phyloP scores from a whole-genome alignment of 2,888 invertebrate species.

The Drosophila paramelanica region DNA sequence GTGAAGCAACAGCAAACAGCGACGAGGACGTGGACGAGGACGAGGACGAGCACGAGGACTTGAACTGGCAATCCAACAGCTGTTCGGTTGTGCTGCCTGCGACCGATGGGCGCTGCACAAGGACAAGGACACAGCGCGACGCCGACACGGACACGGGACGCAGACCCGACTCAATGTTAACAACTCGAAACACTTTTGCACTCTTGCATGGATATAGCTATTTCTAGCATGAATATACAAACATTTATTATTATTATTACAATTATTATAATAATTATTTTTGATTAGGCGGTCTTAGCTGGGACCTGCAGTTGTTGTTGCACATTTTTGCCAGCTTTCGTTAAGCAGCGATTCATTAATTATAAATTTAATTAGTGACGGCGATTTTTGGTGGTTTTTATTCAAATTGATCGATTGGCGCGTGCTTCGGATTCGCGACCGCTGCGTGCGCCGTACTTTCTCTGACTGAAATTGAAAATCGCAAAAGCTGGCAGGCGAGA shows the following conservation, averaged over 20 bases:
- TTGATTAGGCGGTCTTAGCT: background rate
- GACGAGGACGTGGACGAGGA: conserved; percentile 22
- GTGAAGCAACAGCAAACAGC: conserved; percentile 34
- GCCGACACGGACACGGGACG: conserved; percentile 28
- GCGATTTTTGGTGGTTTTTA: conserved; percentile 34
- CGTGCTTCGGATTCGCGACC: conserved; percentile 69
- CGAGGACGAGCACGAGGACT: conserved; percentile 29
- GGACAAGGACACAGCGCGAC: conserved; percentile 65
- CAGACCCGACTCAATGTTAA: conserved; percentile 29
- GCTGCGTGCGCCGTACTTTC: conserved; percentile 85
- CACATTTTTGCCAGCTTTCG: conserved; percentile 33
- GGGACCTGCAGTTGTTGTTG: conserved; percentile 45
- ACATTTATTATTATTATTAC: background rate
- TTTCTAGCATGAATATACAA: no score
- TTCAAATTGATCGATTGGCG: conserved; percentile 35
- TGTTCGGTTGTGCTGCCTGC: conserved; percentile 56
- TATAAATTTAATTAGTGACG: conserved; percentile 34
- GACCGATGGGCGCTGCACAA: conserved; percentile 67
- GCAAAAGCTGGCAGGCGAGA: conserved; percentile 45
- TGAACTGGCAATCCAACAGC: conserved; percentile 61
- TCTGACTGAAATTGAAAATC: conserved; percentile 82
- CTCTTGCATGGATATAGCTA: background rate
- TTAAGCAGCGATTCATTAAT: conserved; percentile 16
- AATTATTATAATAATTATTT: background rate
- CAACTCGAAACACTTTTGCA: conserved; percentile 25